Conservation (phyloP, 2,888 invertebrate genomes). For the Orthonychiurus folsomi region DNA sequence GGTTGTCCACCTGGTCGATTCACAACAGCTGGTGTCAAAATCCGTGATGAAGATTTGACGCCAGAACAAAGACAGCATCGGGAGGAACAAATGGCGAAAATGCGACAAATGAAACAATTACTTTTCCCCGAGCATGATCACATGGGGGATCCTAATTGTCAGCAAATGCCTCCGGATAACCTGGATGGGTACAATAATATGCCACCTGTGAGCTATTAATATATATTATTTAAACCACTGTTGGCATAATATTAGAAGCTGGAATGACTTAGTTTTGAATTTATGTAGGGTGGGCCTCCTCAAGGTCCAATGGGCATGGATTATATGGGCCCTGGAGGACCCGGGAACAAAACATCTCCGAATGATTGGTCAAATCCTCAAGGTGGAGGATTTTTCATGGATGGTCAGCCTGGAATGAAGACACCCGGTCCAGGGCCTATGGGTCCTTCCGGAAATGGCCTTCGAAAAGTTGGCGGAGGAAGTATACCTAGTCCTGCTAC, state of each 20-base stretch:
- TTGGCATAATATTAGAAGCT: not conserved
- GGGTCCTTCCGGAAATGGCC: conserved; percentile 36
- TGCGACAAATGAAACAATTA: conserved; percentile 78
- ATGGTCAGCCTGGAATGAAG: conserved; percentile 21
- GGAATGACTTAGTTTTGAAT: conserved; percentile 2
- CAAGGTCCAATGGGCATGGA: conserved; percentile 37
- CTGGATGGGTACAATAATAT: conserved; percentile 38
- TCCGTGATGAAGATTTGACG: conserved; percentile 90
- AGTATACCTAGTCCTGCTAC: conserved; percentile 41
- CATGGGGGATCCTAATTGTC: conserved; percentile 31
- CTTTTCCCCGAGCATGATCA: conserved; percentile 57
- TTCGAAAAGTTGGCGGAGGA: conserved; percentile 38
- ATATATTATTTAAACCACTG: not conserved
- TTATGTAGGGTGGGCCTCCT: conserved; percentile 30
- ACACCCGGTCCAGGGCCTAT: conserved; percentile 23
- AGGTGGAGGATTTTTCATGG: conserved; percentile 35
- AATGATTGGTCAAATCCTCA: conserved; percentile 34
- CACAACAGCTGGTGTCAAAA: conserved; percentile 71
- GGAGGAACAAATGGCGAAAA: conserved; percentile 82
- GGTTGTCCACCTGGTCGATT: conserved; percentile 25
- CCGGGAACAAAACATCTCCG: conserved; percentile 32
- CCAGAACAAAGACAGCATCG: conserved; percentile 90
- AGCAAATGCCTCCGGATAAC: conserved; percentile 30
- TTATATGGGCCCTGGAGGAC: conserved; percentile 26
- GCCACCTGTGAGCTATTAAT: conserved; percentile 16